Percentiles rank a stretch among this genome's conserved stretches.
These are phyloP conservation scores for Arenicola marina DNA, from an alignment of 2,888 invertebrate species.

Conservation along the genomic window DNA sequence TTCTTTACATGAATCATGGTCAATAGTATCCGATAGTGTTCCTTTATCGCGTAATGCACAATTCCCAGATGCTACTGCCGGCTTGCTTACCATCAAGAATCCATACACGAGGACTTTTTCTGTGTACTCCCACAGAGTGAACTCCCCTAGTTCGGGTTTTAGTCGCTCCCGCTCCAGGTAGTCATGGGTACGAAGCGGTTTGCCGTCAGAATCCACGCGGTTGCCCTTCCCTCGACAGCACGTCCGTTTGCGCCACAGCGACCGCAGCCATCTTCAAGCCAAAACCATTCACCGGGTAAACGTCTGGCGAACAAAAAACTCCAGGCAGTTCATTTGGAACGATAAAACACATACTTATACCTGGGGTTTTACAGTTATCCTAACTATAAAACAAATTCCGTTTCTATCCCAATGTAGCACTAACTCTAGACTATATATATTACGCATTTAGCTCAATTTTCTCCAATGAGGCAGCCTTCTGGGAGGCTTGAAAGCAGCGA, in stretches of 20 bases:
- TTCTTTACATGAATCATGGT: too few relatives aligned
- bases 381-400: too few relatives aligned
- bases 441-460: too few relatives aligned
- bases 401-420: too few relatives aligned
- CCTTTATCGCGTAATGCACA: neutral
- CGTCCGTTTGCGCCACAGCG: slow-evolving; percentile 35
- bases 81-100: slow-evolving; percentile 59
- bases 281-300: neutral
- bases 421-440: too few relatives aligned
- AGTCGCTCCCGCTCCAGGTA: slow-evolving; percentile 56
- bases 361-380: too few relatives aligned
- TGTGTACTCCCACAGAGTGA: slow-evolving; percentile 63
- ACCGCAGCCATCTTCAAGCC: slow-evolving; percentile 37
- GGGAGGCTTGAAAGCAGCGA: neutral
- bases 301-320: too few relatives aligned
- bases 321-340: too few relatives aligned
- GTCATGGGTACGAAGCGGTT: slow-evolving; percentile 4
- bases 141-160: slow-evolving; percentile 61
- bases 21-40: too few relatives aligned
- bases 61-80: neutral
- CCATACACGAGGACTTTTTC: slow-evolving; percentile 64
- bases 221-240: slow-evolving; percentile 10
- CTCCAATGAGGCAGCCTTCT: too few relatives aligned
- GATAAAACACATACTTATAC: too few relatives aligned
- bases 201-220: neutral